These are phyloP conservation scores for Oeneis ivallda DNA, from an alignment of 2,888 invertebrate species.

Conservation along the genomic window DNA sequence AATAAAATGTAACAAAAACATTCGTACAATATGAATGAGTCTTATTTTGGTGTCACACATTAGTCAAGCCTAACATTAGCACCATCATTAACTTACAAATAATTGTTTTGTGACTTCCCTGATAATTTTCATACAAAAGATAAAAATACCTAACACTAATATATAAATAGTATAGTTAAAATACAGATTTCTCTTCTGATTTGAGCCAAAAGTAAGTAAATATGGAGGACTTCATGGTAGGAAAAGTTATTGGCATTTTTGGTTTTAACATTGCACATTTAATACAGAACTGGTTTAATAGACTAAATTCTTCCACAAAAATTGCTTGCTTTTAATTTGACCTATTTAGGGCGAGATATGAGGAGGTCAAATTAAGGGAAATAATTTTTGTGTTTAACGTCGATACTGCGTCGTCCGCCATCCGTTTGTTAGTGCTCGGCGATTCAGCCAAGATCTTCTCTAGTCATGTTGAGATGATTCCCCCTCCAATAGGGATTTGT, in stretches of 20 bases:
- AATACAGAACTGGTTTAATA: constrained; percentile 69
- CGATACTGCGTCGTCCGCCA: constrained; percentile 51
- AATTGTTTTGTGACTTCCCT: constrained; percentile 79
- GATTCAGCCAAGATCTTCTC: constrained; percentile 46
- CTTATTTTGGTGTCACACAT: constrained; percentile 80
- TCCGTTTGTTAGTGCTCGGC: constrained; percentile 49
- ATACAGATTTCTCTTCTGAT: constrained; percentile 68
- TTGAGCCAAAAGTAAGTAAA: constrained; percentile 72
- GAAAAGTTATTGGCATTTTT: constrained; percentile 78
- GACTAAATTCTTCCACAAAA: constrained; percentile 62
- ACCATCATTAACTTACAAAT: constrained; percentile 78
- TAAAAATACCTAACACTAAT: constrained; percentile 80
- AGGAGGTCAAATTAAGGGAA: constrained; percentile 66
- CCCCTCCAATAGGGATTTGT: constrained; percentile 29
- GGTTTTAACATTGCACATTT: constrained; percentile 81
- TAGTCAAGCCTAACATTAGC: constrained; percentile 80
- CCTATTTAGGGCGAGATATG: constrained; percentile 63
- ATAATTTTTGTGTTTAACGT: constrained; percentile 64
- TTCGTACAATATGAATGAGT: constrained; percentile 76
- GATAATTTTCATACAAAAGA: constrained; percentile 79
- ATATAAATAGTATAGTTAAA: constrained; percentile 76
- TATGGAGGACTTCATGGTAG: constrained; percentile 64
- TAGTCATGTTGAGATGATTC: constrained; percentile 27
- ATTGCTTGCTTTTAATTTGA: constrained; percentile 67
- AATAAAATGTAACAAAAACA: constrained; percentile 77